Base-by-base conservation (phyloP, 2,797 vertebrate species). In the Otolemur crassicaudatus region DNA sequence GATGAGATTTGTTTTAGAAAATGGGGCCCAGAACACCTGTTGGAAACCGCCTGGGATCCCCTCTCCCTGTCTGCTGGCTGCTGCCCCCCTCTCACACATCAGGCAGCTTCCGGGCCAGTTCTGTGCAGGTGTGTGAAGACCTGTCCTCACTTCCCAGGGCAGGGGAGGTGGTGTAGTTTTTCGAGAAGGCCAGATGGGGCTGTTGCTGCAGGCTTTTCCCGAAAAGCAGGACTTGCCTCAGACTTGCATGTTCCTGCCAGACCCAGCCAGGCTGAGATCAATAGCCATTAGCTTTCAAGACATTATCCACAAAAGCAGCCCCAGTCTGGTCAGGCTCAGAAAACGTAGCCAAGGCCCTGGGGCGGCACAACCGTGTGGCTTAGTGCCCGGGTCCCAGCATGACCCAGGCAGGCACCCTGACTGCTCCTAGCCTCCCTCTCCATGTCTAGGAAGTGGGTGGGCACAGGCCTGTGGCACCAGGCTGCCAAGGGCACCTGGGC, bases 281-380 rank as follows among this genome's bases (percentile, higher is more conserved):
- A 76, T 96, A 98, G 10, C 90, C 81, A 97, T 96, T 97, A 97
- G 70, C 85, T 84, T 87, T 75, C n/a, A 65, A 94, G 75, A 77
- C 56, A 80, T 19, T 81, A 89, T 56, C 9, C 29, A 7, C 65
- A 31, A 93, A 94, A 87, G 87, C 9, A 13, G 7, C 17, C 11
- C 0, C 0, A 3, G 23, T 63, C 94, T 86, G 75, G 13, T 12
- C 1, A 27, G 69, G 76, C 31, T 93, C 87, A 67, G 61, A 23
- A 91, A 49, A 46, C 5, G 14, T 8, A 20, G 83, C 27, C 82
- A 23, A 27, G 90, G 65, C 13, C 61, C 31, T 0, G 58, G 49
- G 70, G 43, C 9, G 63, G 53, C 76, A n/a, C 3, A 49, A 34
- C 14, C 13, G 56, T 7, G 46, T 9, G 34, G 61, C 67, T 27